phyloP scores from a whole-genome alignment of 2,888 invertebrate species.

The Ochlodes sylvanus region DNA sequence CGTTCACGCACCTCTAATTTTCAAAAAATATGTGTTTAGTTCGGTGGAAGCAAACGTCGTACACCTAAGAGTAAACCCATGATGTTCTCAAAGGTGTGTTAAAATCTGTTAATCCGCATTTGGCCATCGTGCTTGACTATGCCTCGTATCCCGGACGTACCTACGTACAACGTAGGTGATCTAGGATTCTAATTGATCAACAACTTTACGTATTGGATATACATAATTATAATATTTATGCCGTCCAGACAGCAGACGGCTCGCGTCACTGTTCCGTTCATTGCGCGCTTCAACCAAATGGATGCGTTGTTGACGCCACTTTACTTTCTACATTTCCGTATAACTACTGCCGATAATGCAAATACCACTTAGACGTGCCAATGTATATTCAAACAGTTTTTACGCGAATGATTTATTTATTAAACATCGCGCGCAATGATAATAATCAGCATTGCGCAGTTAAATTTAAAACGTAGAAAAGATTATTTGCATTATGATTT shows the following conservation, averaged over 20 bases:
- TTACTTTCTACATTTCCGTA: conserved; percentile 50
- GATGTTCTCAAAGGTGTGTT: too few species aligned
- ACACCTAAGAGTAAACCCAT: too few species aligned
- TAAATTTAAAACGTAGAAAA: conserved; percentile 15
- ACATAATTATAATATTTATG: too few species aligned
- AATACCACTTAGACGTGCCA: conserved; percentile 29
- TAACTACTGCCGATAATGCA: conserved; percentile 38
- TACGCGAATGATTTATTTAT: conserved; percentile 5
- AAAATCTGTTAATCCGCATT: too few species aligned
- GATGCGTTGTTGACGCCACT: conserved; percentile 45
- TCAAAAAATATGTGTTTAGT: too few species aligned
- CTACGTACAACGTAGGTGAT: too few species aligned
- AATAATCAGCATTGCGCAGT: conserved; percentile 7
- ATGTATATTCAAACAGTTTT: conserved; percentile 31
- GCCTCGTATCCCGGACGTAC: too few species aligned
- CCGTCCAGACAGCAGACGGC: background rate
- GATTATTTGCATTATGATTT: conserved; percentile 30
- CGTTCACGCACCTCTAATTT: too few species aligned
- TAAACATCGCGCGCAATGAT: conserved; percentile 4
- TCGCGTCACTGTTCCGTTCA: conserved; percentile 37
- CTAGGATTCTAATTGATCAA: too few species aligned
- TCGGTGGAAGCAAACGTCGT: too few species aligned
- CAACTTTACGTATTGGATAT: too few species aligned
- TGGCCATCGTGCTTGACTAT: too few species aligned
- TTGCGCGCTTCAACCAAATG: conserved; percentile 46